phyloP scores from a whole-genome alignment of 2,113 vertebrate genomes.

The Halcyon malimbica region DNA sequence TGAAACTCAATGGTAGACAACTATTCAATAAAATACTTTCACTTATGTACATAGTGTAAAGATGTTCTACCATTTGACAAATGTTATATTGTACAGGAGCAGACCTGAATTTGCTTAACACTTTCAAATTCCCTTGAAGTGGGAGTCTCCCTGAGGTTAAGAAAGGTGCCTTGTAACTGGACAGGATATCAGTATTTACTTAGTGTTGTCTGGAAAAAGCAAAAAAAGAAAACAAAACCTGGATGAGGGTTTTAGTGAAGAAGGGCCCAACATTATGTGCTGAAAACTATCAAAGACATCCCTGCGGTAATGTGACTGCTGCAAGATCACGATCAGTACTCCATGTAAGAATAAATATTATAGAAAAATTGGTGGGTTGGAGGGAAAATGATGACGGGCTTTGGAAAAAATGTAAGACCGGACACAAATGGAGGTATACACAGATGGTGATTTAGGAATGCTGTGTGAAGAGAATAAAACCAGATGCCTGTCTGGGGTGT shows the following conservation, averaged over 20 bases:
- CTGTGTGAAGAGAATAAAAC: background rate
- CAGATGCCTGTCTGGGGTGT: background rate
- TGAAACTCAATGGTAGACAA: background rate
- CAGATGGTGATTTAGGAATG: background rate
- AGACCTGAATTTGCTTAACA: background rate
- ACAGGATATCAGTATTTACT: background rate
- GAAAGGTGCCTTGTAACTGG: background rate
- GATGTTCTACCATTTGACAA: background rate
- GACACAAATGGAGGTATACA: background rate
- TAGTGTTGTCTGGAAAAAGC: background rate
- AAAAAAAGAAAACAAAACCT: background rate
- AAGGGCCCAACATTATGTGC: background rate
- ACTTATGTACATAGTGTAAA: constrained; percentile 17
- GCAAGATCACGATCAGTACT: background rate
- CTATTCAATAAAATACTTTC: constrained; percentile 42
- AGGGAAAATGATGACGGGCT: accelerated
- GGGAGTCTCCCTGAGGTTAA: constrained; percentile 37
- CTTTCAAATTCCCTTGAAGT: background rate
- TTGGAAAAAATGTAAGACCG: background rate
- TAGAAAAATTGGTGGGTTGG: background rate
- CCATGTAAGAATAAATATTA: background rate
- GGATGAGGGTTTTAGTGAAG: background rate
- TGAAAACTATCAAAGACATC: background rate
- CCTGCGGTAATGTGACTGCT: background rate
- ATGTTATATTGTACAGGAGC: background rate